Evolutionary conservation across 2,113 vertebrate species (phyloP), one percentile per base, ranked within the genome.

Genomic region (Megaptera novaeangliae): DNA sequence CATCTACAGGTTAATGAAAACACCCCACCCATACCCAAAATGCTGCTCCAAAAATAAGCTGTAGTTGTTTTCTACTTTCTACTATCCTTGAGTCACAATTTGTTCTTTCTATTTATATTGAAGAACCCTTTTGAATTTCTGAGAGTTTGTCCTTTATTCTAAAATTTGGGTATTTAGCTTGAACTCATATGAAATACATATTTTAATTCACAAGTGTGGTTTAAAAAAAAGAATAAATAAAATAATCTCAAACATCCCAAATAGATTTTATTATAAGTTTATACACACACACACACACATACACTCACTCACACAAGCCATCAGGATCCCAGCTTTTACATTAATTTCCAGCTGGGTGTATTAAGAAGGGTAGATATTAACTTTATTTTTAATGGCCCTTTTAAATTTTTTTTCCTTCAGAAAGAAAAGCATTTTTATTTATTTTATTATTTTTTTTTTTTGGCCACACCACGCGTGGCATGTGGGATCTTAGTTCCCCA

Each of bases 101-200:
- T 85, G 23, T 75, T 90, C 69, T 80, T 74, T 86, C 63, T 94
- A 57, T 92, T 93, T 96, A 63, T 96, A 75, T 39, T 87, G 11
- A 44, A 75, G 31, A 77, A 12, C 27, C 29, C 18, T 83, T 96
- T 81, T 93, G 36, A 95, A 96, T 87, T 88, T 94, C 39, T 83
- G 20, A 69, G 46, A 91, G 23, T 92, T 94, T 95, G 11, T 49
- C 9, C 78, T 95, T 87, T 94, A 96, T 92, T 81, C 23, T 31
- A 95, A 96, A 97, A 64, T 12, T 89, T 81, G 36, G 31, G 6
- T 49, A 85, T 80, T 13, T 78, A 83, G 23, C 31, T 84, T 83
- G 31, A 91, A 69, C 31, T 91, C 39, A 75, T 39, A 61, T 68
- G 82, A 95, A 96, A 81, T 39, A 83, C 4, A 71, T 1, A 52